Evolutionary conservation across 1,140 invertebrate species (phyloP), one percentile per base, ranked within the genome.

Genomic region (Lepidurus apus): DNA sequence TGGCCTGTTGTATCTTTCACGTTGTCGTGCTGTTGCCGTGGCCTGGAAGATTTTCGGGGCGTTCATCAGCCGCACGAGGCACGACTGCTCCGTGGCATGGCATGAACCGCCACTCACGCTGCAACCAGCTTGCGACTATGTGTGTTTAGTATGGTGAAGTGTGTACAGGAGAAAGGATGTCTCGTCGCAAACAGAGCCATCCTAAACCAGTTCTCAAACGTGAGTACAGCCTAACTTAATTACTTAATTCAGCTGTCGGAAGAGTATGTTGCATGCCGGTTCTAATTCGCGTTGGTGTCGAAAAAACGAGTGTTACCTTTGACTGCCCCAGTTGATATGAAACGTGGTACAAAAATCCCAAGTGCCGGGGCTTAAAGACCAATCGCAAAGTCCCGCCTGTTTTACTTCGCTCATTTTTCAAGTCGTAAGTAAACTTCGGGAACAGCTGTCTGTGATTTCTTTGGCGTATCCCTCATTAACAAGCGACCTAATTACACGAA

Each of bases 61-160:
- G 53, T 65, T 65, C 53, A 65, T 65, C 53, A 65, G 53, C 53
- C n/a, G 53, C 8, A 65, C 53, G 53, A 65, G 53, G 13, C 53
- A 65, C 53, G 53, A 65, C 53, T 65, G 53, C 53, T 65, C 53
- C 53, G 53, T 65, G 13, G 53, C 53, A 65, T 65, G 53, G 53
- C 53, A 65, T 65, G 53, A 21, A 65, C 53, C 21, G 53, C 53
- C 53, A 65, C 53, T 65, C 53, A 65, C 9, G 53, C 53, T 65
- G 53, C 53, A 65, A 65, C 53, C 9, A 65, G n/a, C 53, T 65
- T 65, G 13, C 53, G 53, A 65, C 53, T 65, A 11, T 47, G 6
- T 65, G 53, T 65, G 53, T 65, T 65, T 65, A 65, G 53, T 65
- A 65, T 65, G 53, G 53, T 65, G 53, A n/a, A 65, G 53, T 65